Base-by-base conservation (phyloP, 2,888 invertebrate species). In the Atethmia centrago region DNA sequence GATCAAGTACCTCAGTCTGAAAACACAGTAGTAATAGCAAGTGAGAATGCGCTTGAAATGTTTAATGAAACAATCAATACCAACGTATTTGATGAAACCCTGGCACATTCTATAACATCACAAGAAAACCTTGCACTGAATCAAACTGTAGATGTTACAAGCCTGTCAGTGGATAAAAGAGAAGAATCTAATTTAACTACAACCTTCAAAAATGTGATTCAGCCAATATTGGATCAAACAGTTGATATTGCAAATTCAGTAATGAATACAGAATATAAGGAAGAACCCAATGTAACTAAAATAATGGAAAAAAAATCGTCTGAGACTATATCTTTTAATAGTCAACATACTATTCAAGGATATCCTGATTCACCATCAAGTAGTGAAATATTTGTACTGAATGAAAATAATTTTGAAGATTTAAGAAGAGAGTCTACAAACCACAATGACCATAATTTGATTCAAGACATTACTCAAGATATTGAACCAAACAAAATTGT, bases 171-270 rank as follows among this genome's bases (percentile, higher is more conserved):
- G 4, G 36, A 65, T 42, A 2, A 65, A 45, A 45, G 1, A 42
- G 55, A 73, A 47, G 62, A 61, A 36, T 36, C 25, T 14, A 74
- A 82, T 69, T 12, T 69, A 12, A 51, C 61, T 21, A 21, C 19
- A 12, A 67, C 69, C 9, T 61, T 47, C 42, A 66, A 79, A 58
- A 68, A 56, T 58, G 3, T 49, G 2, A 56, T 68, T 51, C 42
- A 66, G 31, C 49, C 53, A 66, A 36, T 55, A 40, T 66, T 74
- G 47, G 69, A 82, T 68, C 58, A 78, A 73, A 72, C 79, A 36
- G n/a, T 67, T 36, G 64, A 73, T 49, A 64, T 69, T 19, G 70
- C 51, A 28, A 66, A 68, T 69, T 12, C 51, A 31, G 12, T 55
- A 53, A n/a, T 28, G 14, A 59, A 45, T 55, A 25, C 19, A 42